Evolutionary conservation across 2,797 vertebrate genomes (phyloP).

Genomic region (Mus spretus): DNA sequence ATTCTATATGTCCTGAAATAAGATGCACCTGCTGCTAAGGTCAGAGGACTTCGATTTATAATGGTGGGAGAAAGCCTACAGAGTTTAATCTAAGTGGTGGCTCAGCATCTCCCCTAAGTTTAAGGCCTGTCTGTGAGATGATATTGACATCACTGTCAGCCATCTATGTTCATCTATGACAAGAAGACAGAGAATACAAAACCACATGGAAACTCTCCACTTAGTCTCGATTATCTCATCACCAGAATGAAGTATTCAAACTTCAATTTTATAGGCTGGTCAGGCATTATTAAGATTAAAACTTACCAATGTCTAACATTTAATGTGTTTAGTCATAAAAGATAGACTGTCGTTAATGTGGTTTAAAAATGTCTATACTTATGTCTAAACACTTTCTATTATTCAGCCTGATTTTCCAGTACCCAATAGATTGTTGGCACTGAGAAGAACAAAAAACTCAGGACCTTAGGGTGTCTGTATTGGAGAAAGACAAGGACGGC

Average conservation of each 20-base stretch:
- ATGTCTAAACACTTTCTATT: not conserved
- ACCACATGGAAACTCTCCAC: not conserved
- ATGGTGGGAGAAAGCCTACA: not conserved
- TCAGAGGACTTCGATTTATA: constrained; percentile 71
- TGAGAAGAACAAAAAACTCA: not conserved
- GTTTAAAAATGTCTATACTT: not conserved
- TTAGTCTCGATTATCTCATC: constrained; percentile 14
- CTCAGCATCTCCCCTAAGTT: constrained; percentile 55
- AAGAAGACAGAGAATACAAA: constrained; percentile 38
- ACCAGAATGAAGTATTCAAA: not conserved
- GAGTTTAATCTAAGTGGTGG: constrained; percentile 75
- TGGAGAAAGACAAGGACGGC: not conserved
- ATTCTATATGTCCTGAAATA: constrained; percentile 33
- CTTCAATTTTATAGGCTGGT: constrained; percentile 7
- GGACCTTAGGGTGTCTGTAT: not conserved
- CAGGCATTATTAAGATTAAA: not conserved
- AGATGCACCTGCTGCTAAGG: constrained; percentile 55
- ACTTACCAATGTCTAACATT: not conserved
- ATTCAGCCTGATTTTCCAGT: not conserved
- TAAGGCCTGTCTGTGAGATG: constrained; percentile 43
- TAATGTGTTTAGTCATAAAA: not conserved
- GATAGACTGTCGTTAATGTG: not conserved
- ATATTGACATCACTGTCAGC: constrained; percentile 43
- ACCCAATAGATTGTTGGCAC: not conserved
- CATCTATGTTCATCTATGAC: constrained; percentile 43